Percentiles rank a stretch among this genome's conserved stretches.
These are phyloP conservation scores for Forbesichthys agassizii DNA, from an alignment of 2,113 vertebrate genomes.

Conservation along the genomic window DNA sequence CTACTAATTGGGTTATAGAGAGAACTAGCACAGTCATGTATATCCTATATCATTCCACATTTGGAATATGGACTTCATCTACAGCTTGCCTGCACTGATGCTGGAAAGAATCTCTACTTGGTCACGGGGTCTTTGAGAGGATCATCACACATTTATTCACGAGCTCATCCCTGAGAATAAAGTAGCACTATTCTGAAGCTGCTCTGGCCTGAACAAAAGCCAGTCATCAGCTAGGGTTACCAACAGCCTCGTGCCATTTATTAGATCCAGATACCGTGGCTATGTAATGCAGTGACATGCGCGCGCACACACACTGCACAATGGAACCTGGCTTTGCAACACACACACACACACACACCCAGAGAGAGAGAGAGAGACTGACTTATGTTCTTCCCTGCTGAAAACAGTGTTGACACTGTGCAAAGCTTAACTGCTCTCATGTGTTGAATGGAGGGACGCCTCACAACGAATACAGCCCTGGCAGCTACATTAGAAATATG, in stretches of 20 bases:
- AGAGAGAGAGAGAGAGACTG: not conserved
- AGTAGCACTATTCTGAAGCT: not conserved
- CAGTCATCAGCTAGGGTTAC: conserved; percentile 1
- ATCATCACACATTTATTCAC: not conserved
- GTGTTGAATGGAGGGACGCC: not conserved
- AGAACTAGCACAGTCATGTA: no score
- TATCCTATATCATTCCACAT: no score
- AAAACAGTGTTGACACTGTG: conserved; percentile 14
- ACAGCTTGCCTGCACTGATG: no score
- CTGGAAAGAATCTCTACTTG: no score
- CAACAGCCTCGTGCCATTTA: conserved; percentile 8
- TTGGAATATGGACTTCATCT: no score
- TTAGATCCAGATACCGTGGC: not conserved
- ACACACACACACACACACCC: no score
- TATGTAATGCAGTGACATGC: not conserved
- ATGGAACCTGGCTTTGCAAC: not conserved
- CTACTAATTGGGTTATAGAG: no score
- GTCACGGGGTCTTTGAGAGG: not conserved
- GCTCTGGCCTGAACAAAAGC: not conserved
- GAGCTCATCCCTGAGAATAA: not conserved
- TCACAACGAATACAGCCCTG: no score
- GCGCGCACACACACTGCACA: conserved; percentile 7
- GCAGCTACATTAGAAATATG: no score
- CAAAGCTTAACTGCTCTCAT: conserved; percentile 8
- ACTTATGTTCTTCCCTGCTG: conserved; percentile 10